These are phyloP conservation scores for Tetramorium bicarinatum DNA, from an alignment of 2,888 invertebrate genomes.

Conservation along the genomic window DNA sequence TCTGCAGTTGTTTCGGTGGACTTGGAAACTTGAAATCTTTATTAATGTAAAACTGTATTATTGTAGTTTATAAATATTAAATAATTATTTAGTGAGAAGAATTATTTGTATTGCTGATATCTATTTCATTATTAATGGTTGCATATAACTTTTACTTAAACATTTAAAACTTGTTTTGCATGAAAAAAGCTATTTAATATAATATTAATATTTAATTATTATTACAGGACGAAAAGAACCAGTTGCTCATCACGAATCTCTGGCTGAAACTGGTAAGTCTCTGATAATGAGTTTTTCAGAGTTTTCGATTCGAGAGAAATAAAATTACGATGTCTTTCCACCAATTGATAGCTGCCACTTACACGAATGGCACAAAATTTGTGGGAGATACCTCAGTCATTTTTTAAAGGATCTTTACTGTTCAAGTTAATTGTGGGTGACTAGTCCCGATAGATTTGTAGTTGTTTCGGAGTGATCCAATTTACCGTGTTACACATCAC, in stretches of 20 bases:
- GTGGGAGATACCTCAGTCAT: background rate
- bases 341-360: conserved; percentile 36
- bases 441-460: conserved; percentile 17
- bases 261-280: conserved; percentile 98
- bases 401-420: conserved; percentile 28
- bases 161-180: background rate
- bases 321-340: conserved; percentile 27
- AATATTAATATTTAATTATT: conserved; percentile 52
- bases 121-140: background rate
- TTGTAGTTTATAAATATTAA: background rate
- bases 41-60: conserved; percentile 10
- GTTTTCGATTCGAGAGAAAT: conserved; percentile 18
- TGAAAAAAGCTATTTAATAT: background rate
- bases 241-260: conserved; percentile 98
- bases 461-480: background rate
- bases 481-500: conserved; percentile 25
- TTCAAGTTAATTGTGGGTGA: conserved; percentile 24
- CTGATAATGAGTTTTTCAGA: background rate
- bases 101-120: background rate
- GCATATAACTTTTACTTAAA: background rate
- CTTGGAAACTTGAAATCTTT: background rate
- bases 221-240: conserved; percentile 98
- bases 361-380: conserved; percentile 21
- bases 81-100: background rate
- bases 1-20: background rate